A percentile compares a stretch with the other conserved stretches of the same genome.
phyloP scores from a whole-genome alignment of 1,140 invertebrate species.

The Globodera rostochiensis region DNA sequence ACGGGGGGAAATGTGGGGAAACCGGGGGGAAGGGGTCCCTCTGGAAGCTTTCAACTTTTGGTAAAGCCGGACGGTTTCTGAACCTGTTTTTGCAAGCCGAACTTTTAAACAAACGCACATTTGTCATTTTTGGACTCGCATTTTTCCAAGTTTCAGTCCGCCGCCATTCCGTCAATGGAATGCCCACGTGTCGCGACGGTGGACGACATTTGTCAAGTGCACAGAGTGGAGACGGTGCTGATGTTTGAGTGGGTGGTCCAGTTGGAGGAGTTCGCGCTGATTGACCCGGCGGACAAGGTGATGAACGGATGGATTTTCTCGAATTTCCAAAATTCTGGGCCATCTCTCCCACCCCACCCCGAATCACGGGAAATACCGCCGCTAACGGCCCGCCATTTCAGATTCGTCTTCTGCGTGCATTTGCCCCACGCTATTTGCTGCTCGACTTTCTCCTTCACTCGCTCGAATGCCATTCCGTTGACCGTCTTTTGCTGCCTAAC shows the following conservation, averaged over 20 bases:
- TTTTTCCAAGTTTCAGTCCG: not conserved
- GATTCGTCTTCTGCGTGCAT: slow-evolving; percentile 52
- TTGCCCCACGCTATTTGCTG: slow-evolving; percentile 53
- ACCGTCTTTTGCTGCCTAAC: slow-evolving; percentile 51
- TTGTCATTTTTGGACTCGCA: too few relatives aligned
- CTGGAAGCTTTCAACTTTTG: too few relatives aligned
- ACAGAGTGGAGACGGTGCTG: slow-evolving; percentile 47
- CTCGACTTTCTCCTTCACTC: slow-evolving; percentile 61
- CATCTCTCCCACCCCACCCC: not conserved
- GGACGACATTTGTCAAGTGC: slow-evolving; percentile 48
- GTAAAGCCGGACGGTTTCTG: too few relatives aligned
- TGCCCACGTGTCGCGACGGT: slow-evolving; percentile 30
- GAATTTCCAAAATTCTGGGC: not conserved
- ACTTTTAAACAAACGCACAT: too few relatives aligned
- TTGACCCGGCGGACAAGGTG: slow-evolving; percentile 45
- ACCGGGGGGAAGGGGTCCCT: too few relatives aligned
- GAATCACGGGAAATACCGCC: not conserved
- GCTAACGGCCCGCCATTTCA: not conserved
- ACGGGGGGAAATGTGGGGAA: too few relatives aligned
- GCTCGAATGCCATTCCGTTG: slow-evolving; percentile 48
- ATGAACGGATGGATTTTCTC: not conserved
- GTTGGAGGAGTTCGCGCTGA: slow-evolving; percentile 41
- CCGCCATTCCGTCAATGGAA: not conserved
- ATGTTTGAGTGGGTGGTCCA: slow-evolving; percentile 53
- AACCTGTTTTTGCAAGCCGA: too few relatives aligned